phyloP scores from a whole-genome alignment of 2,113 vertebrate species.

The Poeciliopsis turrubarensis region DNA sequence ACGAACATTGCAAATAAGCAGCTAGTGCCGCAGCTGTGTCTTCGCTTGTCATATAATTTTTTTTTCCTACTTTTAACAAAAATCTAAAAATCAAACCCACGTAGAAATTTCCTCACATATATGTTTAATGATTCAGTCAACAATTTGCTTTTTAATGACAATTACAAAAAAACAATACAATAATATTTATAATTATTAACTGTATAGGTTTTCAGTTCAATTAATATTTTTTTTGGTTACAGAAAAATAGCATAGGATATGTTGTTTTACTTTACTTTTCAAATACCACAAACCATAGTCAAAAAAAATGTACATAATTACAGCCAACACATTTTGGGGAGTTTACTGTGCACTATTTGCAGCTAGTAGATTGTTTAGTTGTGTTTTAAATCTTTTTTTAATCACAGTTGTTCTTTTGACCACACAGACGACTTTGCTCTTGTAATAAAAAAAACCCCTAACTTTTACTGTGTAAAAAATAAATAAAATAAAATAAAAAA shows the following conservation, averaged over 20 bases:
- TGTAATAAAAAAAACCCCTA: no score
- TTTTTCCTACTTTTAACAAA: no score
- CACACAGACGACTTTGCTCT: no score
- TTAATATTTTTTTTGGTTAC: no score
- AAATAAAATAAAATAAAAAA: no score
- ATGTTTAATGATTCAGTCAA: neutral
- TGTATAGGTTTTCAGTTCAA: no score
- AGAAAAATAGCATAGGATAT: neutral
- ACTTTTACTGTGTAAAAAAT: no score
- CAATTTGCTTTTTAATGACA: neutral
- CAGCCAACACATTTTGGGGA: neutral
- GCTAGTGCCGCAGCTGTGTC: neutral
- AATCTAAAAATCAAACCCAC: no score
- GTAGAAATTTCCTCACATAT: neutral
- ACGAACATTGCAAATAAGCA: neutral
- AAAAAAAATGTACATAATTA: neutral
- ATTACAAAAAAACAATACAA: no score
- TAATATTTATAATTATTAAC: no score
- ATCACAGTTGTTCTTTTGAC: neutral
- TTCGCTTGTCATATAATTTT: neutral
- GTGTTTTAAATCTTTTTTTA: neutral
- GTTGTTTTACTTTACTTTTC: neutral
- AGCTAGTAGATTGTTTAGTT: neutral
- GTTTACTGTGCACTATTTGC: neutral
- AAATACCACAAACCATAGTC: neutral